These are phyloP conservation scores for Phoebastria nigripes DNA, from an alignment of 2,797 vertebrate species.

Conservation along the genomic window DNA sequence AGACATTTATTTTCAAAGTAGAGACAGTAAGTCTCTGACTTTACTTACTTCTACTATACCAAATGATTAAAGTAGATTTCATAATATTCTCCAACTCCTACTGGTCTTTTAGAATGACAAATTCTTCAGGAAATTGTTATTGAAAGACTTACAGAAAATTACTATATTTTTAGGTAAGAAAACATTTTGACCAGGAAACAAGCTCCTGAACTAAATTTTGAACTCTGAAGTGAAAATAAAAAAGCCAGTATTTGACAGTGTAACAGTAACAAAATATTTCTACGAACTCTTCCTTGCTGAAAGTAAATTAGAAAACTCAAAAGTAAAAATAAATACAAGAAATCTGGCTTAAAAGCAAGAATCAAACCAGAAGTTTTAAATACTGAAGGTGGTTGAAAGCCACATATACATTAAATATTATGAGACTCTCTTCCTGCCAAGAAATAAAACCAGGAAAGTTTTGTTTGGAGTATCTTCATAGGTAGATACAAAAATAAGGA, in stretches of 20 bases:
- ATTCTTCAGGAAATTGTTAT: neutral
- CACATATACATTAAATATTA: neutral
- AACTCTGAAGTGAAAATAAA: neutral
- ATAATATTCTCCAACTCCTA: neutral
- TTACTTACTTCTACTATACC: neutral
- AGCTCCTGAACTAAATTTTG: neutral
- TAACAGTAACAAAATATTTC: neutral
- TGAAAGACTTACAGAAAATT: neutral
- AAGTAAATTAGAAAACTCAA: neutral
- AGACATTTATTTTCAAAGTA: neutral
- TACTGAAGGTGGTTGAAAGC: neutral
- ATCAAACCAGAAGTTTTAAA: neutral
- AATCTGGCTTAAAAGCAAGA: neutral
- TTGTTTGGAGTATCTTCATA: neutral
- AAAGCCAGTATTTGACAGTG: neutral
- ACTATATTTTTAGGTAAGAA: neutral
- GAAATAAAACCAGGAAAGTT: neutral
- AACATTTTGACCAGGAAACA: neutral
- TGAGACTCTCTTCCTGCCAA: neutral
- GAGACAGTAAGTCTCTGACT: neutral
- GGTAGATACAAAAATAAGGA: neutral
- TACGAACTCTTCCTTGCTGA: neutral
- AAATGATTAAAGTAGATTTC: neutral
- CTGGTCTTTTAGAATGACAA: neutral
- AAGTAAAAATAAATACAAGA: neutral